Evolutionary conservation across 2,797 vertebrate genomes (phyloP), one percentile per base, ranked within the genome.

Genomic region (Phrynocephalus vlangalii): DNA sequence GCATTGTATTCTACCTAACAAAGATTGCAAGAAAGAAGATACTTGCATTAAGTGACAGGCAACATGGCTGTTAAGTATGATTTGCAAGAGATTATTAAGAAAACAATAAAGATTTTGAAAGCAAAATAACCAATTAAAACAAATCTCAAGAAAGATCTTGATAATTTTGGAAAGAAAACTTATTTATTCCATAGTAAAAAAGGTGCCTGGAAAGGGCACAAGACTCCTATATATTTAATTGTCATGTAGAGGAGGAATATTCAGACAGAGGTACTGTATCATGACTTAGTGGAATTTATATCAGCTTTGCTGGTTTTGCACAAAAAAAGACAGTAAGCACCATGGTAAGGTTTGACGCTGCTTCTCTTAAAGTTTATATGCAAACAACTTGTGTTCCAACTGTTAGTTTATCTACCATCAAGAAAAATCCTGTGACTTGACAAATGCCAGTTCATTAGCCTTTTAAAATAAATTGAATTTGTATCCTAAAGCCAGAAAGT

Each of bases 1-100:
- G 63, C 56, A 48, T 50, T 88, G 52, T 50, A 79, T 73, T 13
- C 38, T 50, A 79, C 83, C 30, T 88, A 84, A 50, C 22, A 83
- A 77, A 83, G 71, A 66, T 28, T 79, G 52, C 60, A 60, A 84
- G n/a, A 73, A 79, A 79, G 68, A 38, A 63, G 79, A 79, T 50
- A 73, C 5, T 84, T 33, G 56, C 72, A 83, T 48, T 63, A 72
- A 84, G 56, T 71, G 79, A 68, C 30, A 68, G 26, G 22, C 4
- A 79, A 68, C 24, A 2, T 8, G 30, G 38, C 24, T 73, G 52
- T 73, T 52, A 80, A 63, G 56, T 44, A 72, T 9, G 71, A 8
- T 13, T 86, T 3, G 28, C 38, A 16, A 80, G 63, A 44, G 9
- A 7, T 72, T n/a, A 79, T 56, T 60, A 79, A 63, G n/a, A 30